These are phyloP conservation scores for Psilopogon haemacephalus DNA, from an alignment of 2,113 vertebrate species.

Conservation along the genomic window DNA sequence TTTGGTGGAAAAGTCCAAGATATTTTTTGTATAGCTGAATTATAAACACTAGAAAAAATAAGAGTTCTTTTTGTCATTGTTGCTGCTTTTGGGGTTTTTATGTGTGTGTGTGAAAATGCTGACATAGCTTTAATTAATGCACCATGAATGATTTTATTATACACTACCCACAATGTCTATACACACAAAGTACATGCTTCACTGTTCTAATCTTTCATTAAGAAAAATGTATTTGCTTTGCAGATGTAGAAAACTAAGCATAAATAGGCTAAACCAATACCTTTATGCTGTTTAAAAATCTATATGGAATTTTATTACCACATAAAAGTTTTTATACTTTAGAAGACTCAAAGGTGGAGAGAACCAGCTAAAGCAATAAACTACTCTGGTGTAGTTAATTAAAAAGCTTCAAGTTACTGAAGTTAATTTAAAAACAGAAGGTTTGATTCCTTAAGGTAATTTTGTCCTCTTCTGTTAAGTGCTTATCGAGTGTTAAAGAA, in stretches of 20 bases:
- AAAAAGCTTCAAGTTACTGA: conserved; percentile 72
- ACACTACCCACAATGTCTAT: conserved; percentile 33
- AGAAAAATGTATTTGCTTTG: conserved; percentile 68
- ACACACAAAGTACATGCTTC: conserved; percentile 27
- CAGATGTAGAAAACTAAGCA: conserved; percentile 53
- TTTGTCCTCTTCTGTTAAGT: conserved; percentile 64
- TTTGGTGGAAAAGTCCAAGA: conserved; percentile 43
- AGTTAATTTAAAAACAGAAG: conserved; percentile 63
- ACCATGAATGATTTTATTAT: conserved; percentile 69
- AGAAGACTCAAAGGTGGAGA: conserved; percentile 63
- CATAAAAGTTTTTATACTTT: conserved; percentile 62
- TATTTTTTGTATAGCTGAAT: conserved; percentile 44
- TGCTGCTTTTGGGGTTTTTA: too few species aligned
- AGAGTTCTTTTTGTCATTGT: too few species aligned
- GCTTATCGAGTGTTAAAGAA: conserved; percentile 69
- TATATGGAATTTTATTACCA: conserved; percentile 64
- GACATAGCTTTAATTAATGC: conserved; percentile 65
- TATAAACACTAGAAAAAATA: conserved; percentile 60
- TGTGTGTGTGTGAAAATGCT: conserved; percentile 39
- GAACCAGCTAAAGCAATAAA: conserved; percentile 73
- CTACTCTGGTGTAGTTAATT: conserved; percentile 68
- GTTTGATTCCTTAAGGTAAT: conserved; percentile 69
- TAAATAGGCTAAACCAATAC: conserved; percentile 47
- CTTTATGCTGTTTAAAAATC: conserved; percentile 52
- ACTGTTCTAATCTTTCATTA: conserved; percentile 59